phyloP scores from a whole-genome alignment of 2,888 invertebrate genomes.

The Phania funesta region DNA sequence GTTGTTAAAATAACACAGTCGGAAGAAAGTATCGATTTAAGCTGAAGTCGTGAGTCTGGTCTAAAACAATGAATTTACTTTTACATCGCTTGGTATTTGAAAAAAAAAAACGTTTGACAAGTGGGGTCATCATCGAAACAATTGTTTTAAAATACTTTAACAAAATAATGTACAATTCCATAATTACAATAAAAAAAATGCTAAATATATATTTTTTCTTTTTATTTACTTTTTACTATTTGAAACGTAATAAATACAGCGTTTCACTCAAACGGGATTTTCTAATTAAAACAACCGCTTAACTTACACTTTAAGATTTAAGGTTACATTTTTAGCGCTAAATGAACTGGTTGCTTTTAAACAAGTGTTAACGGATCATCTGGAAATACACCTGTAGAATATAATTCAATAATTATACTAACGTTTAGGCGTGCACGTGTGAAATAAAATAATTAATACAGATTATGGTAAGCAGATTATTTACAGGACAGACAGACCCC shows the following conservation, averaged over 20 bases:
- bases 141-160: neutral
- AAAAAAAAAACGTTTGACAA: neutral
- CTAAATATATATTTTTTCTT: too few species aligned
- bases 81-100: neutral
- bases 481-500: constrained; percentile 17
- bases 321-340: too few species aligned
- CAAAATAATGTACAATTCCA: neutral
- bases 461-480: neutral
- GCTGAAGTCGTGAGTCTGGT: constrained; percentile 16
- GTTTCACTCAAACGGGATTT: too few species aligned
- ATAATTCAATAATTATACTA: too few species aligned
- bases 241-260: too few species aligned
- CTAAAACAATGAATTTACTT: constrained; percentile 5
- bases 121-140: neutral
- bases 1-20: neutral
- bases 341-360: too few species aligned
- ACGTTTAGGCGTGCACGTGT: too few species aligned
- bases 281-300: too few species aligned
- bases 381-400: too few species aligned
- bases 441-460: neutral
- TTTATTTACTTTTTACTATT: too few species aligned
- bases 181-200: neutral
- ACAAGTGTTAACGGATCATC: too few species aligned
- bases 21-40: constrained; percentile 32
- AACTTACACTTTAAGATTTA: too few species aligned